Evolutionary conservation across 2,888 invertebrate genomes (phyloP), one percentile per base, ranked within the genome.

Genomic region (Chirona hameri): DNA sequence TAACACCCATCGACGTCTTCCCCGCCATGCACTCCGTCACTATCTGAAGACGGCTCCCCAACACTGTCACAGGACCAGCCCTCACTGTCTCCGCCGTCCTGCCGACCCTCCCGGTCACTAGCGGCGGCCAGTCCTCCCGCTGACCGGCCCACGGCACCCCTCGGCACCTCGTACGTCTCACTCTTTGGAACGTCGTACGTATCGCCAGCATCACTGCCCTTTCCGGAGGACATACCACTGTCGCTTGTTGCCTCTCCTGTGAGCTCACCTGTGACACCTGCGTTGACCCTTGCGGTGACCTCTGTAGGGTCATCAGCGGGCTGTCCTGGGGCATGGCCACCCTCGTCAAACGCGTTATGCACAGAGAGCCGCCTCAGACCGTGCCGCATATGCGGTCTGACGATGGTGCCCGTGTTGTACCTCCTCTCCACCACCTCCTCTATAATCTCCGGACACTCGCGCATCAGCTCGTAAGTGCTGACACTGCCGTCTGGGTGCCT

Each of bases 341-440:
- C 52, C 18, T 52, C 52, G 24, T 76, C 76, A 12, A 76, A 76
- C 31, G 46, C 39, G 12, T 39, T 39, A 39, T 76, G 39, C 39
- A 39, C 76, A 4, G 76, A 46, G 18, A 39, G 76, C 39, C 76
- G 76, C 9, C 76, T 39, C 9, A 15, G 39, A 18, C 39, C 76
- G 27, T 27, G 46, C 1, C 76, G 76, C 46, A 76, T 21, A 39
- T 76, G 76, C 39, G 76, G 76, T 46, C 31, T 14, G 39, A 76
- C 76, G 21, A 76, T 76, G 76, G 76, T 76, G 39, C 76, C 76
- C 24, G 76, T 76, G 76, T 76, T 76, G 46, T 76, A 76, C 39
- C 76, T 39, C 76, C 39, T 39, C 76, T 76, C 76, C 10, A 76
- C 76, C 39, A 76, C 76, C 14, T 46, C 76, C 24, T 76, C 76